Conservation (phyloP, 2,113 vertebrate genomes). For the Cavia porcellus region DNA sequence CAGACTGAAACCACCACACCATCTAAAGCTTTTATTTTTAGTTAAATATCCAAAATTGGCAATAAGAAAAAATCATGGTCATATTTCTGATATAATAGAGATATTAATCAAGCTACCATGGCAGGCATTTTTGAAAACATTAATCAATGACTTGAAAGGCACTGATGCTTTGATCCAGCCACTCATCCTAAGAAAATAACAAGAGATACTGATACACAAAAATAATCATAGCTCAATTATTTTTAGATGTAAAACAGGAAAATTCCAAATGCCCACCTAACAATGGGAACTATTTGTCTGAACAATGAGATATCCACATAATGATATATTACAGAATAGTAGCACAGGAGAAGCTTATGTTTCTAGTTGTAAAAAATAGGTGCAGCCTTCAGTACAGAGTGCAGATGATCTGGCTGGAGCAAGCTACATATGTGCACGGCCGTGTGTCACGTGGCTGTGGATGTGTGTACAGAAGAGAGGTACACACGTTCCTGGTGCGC, state of each 20-base stretch:
- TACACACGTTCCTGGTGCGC: neutral
- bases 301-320: neutral
- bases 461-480: neutral
- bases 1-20: neutral
- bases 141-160: neutral
- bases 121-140: neutral
- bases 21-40: neutral
- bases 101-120: neutral
- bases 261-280: neutral
- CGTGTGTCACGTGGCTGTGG: neutral
- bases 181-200: neutral
- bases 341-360: neutral
- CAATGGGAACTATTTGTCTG: neutral
- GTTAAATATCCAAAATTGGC: neutral
- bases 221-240: neutral
- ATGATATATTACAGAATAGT: neutral
- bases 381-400: neutral
- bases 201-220: neutral
- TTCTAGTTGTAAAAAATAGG: neutral
- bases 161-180: neutral
- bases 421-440: neutral
- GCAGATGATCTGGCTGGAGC: neutral
- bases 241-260: constrained; percentile 34
- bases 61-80: neutral
- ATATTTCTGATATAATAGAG: neutral